A percentile compares a stretch with the other conserved stretches of the same genome.
Evolutionary conservation across 2,888 invertebrate genomes (phyloP).

Genomic region (Sturmia bella): DNA sequence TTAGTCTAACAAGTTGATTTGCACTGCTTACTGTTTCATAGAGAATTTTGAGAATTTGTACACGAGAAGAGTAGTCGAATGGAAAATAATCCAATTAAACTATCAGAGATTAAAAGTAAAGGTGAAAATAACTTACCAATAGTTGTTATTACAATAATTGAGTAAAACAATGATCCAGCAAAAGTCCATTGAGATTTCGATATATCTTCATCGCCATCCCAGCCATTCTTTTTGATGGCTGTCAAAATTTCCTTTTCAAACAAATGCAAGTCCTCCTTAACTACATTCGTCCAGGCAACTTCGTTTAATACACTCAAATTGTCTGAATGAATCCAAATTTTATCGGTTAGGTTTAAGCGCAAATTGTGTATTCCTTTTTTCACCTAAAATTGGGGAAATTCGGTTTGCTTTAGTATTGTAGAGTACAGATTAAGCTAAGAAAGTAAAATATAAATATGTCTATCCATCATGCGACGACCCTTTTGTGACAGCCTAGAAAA

Average conservation of each 20-base stretch:
- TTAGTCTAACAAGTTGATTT: no score
- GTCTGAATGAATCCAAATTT: slow-evolving; percentile 88
- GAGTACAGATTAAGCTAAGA: no score
- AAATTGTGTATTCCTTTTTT: slow-evolving; percentile 88
- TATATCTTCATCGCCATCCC: slow-evolving; percentile 90
- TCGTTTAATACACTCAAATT: slow-evolving; percentile 84
- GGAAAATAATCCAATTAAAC: no score
- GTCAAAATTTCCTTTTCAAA: slow-evolving; percentile 89
- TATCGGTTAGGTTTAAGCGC: slow-evolving; percentile 88
- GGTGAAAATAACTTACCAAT: slow-evolving; percentile 85
- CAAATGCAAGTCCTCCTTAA: slow-evolving; percentile 84
- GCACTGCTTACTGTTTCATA: no score
- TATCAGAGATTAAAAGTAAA: no score
- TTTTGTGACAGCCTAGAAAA: no score
- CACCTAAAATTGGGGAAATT: slow-evolving; percentile 85
- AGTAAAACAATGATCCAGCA: slow-evolving; percentile 95
- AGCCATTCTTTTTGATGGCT: slow-evolving; percentile 93
- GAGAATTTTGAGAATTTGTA: no score
- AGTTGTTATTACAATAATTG: slow-evolving; percentile 97
- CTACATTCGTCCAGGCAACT: slow-evolving; percentile 90
- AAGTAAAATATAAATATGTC: no score
- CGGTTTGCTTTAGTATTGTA: no score
- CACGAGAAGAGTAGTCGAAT: no score
- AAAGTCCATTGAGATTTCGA: slow-evolving; percentile 90
- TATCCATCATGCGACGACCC: no score